Base-by-base conservation (phyloP, 2,113 vertebrate genomes). In the Apodemus speciosus region DNA sequence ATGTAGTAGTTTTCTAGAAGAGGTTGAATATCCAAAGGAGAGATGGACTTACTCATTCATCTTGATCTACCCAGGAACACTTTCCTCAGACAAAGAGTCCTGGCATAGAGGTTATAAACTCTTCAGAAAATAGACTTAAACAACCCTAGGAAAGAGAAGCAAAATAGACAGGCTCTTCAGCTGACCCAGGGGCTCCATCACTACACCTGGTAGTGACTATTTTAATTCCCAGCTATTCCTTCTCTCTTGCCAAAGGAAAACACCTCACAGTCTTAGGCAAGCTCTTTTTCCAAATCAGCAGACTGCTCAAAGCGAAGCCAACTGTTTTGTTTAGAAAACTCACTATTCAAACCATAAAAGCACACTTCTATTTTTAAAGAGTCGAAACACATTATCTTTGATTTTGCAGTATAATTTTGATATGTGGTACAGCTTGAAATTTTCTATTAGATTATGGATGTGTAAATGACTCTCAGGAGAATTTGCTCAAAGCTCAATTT, bases 401-500 rank as follows among this genome's bases (percentile, higher is more conserved):
- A 91, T 95, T 96, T 96, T 95, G 46, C 49, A 76, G 79, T 89
- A 62, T 76, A 92, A 92, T 95, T 94, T 92, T 83, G 94, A 81
- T 95, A 83, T 89, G 53, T 96, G 84, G 46, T 35, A 64, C 83
- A 72, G 20, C 90, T 91, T 92, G 46, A 91, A 90, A 51, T 73
- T 95, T 80, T 87, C 49, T 56, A 23, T 92, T 95, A 85, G 66
- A 88, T 95, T 92, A 85, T 92, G 62, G 66, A 30, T 71, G 40
- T 93, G 2, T 91, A 93, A 95, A 76, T 95, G 83, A 91, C 56
- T 96, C 46, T 91, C 60, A 68, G 75, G 83, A 95, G 89, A 81
- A 87, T 94, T 95, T 96, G 38, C 92, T 92, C 84, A 73, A 85
- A 84, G 87, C 85, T 56, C 80, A 91, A 23, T 96, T 97, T 93